phyloP scores from a whole-genome alignment of 2,888 invertebrate genomes.

The Cerastis leucographa region DNA sequence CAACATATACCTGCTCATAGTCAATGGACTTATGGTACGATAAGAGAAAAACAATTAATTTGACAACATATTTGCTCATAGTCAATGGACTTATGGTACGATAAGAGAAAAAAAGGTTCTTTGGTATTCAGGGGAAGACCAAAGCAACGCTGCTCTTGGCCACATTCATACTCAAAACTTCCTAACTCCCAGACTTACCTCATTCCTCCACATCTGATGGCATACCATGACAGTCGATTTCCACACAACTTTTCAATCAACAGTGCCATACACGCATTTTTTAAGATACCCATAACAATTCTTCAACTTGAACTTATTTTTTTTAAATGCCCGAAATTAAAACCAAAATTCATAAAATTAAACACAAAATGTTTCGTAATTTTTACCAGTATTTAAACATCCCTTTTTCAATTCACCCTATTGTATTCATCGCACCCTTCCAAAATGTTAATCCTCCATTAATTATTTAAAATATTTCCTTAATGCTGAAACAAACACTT shows the following conservation, averaged over 20 bases:
- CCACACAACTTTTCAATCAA: background rate
- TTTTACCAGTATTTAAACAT: conserved; percentile 8
- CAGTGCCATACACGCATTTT: background rate
- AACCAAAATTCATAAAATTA: background rate
- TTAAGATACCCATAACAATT: background rate
- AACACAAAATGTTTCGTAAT: conserved; percentile 3
- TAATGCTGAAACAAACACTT: conserved; percentile 69
- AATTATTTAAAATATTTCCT: conserved; percentile 65
- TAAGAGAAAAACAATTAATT: too few relatives aligned
- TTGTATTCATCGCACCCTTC: conserved; percentile 25
- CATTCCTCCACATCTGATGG: background rate
- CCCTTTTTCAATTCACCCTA: conserved; percentile 13
- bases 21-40: too few relatives aligned
- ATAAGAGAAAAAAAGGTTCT: too few relatives aligned
- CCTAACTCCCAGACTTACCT: background rate
- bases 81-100: too few relatives aligned
- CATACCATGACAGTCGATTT: background rate
- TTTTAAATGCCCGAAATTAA: background rate
- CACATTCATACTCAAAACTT: background rate
- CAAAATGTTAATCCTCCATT: conserved; percentile 47
- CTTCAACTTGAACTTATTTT: background rate
- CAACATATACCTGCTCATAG: too few relatives aligned
- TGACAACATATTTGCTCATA: too few relatives aligned
- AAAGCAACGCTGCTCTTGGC: background rate
- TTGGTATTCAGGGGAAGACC: too few relatives aligned